Evolutionary conservation across 2,888 invertebrate genomes (phyloP).

Genomic region (Callyntrura sp.): DNA sequence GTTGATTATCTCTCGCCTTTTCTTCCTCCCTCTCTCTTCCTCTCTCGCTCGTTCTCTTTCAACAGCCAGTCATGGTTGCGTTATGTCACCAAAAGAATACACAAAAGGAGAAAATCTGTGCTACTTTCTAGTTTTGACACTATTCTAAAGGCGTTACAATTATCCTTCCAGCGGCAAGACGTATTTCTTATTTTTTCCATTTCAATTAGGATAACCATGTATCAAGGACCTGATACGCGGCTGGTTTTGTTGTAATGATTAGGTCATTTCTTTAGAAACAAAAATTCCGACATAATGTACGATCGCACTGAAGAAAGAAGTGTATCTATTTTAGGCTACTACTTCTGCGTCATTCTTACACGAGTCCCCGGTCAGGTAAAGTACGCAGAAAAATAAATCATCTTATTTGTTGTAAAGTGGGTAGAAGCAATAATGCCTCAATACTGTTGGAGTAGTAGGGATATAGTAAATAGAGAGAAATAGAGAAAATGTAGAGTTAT

Average conservation of each 20-base stretch:
- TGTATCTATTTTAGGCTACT: neutral
- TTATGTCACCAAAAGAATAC: conserved; percentile 5
- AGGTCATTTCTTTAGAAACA: too few species aligned
- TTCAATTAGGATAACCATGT: conserved; percentile 26
- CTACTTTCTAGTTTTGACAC: conserved; percentile 23
- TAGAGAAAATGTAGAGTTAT: neutral
- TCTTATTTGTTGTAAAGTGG: neutral
- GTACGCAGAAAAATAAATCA: conserved; percentile 55
- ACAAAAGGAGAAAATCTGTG: neutral
- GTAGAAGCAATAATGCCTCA: neutral
- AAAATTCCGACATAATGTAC: too few species aligned
- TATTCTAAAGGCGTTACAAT: neutral
- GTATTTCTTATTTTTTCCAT: conserved; percentile 17
- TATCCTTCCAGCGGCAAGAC: neutral
- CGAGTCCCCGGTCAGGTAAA: conserved; percentile 44
- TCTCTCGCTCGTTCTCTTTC: neutral
- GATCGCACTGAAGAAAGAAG: too few species aligned
- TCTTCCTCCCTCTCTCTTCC: neutral
- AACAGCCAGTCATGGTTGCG: neutral
- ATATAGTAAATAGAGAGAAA: neutral
- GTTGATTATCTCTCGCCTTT: neutral
- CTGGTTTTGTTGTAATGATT: neutral
- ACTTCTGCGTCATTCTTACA: neutral
- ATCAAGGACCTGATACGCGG: neutral
- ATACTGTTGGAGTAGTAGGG: neutral